A percentile compares a stretch with the other conserved stretches of the same genome.
phyloP scores from a whole-genome alignment of 2,113 vertebrate species.

The Rafetus swinhoei region DNA sequence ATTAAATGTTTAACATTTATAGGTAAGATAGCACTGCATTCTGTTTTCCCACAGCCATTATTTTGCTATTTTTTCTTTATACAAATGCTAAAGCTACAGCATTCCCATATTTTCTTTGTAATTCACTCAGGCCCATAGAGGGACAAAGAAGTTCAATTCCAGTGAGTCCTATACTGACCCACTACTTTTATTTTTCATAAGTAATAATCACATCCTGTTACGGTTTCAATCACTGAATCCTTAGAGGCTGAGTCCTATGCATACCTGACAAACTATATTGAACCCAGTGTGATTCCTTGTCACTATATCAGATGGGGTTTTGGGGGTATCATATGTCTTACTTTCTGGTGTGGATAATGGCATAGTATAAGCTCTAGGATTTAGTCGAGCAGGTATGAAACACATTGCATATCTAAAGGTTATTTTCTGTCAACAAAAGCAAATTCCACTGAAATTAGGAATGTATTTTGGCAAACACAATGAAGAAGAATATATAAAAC shows the following conservation, averaged over 20 bases:
- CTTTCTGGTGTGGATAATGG: constrained; percentile 1
- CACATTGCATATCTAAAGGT: neutral
- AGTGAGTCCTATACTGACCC: neutral
- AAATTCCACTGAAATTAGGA: constrained; percentile 11
- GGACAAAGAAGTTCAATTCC: neutral
- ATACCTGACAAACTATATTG: neutral
- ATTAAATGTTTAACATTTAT: neutral
- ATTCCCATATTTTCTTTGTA: neutral
- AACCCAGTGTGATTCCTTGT: neutral
- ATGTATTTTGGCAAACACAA: constrained; percentile 39
- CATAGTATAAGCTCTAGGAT: neutral
- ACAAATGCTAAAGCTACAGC: neutral
- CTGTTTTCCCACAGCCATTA: neutral
- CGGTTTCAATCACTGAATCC: constrained; percentile 20
- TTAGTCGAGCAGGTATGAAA: constrained; percentile 23
- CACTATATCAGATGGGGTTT: neutral
- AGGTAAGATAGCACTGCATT: neutral
- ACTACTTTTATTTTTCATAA: constrained; percentile 32
- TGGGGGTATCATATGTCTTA: neutral
- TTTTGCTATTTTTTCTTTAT: neutral
- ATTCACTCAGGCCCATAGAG: neutral
- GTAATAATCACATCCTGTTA: neutral
- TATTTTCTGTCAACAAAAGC: constrained; percentile 8
- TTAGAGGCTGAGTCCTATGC: neutral
- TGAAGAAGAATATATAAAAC: constrained; percentile 27